These are phyloP conservation scores for Chaetura pelagica DNA, from an alignment of 2,113 vertebrate species.

Conservation along the genomic window DNA sequence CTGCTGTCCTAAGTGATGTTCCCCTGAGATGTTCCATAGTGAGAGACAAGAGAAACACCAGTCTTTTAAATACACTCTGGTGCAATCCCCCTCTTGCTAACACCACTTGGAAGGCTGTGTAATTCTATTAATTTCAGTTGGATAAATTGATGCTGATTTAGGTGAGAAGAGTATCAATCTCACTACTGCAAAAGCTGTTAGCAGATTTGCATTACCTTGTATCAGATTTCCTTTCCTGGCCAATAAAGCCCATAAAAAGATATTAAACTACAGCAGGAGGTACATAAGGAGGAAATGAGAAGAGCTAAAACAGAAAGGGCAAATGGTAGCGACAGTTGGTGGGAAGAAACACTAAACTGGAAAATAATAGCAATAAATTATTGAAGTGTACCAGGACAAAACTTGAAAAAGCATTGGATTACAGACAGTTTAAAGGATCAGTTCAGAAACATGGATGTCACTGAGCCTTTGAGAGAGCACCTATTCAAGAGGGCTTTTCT, in stretches of 20 bases:
- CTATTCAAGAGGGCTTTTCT: neutral
- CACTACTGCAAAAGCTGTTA: neutral
- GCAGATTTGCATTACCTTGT: neutral
- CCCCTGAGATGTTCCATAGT: accelerated
- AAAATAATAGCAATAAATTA: neutral
- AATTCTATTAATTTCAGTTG: neutral
- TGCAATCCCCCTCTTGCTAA: neutral
- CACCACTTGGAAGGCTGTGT: neutral
- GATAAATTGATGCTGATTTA: neutral
- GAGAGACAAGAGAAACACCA: neutral
- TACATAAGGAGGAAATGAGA: neutral
- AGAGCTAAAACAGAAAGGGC: neutral
- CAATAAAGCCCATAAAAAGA: neutral
- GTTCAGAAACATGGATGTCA: neutral
- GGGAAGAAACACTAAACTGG: neutral
- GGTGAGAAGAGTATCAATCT: neutral
- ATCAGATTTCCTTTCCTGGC: neutral
- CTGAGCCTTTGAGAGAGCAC: neutral
- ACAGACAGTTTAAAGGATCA: neutral
- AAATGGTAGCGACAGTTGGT: neutral
- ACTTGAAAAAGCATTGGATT: neutral
- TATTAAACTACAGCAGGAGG: neutral
- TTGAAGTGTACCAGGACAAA: neutral
- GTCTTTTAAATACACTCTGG: neutral
- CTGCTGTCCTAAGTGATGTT: neutral